phyloP scores from a whole-genome alignment of 2,113 vertebrate genomes.

The Thermophis baileyi region DNA sequence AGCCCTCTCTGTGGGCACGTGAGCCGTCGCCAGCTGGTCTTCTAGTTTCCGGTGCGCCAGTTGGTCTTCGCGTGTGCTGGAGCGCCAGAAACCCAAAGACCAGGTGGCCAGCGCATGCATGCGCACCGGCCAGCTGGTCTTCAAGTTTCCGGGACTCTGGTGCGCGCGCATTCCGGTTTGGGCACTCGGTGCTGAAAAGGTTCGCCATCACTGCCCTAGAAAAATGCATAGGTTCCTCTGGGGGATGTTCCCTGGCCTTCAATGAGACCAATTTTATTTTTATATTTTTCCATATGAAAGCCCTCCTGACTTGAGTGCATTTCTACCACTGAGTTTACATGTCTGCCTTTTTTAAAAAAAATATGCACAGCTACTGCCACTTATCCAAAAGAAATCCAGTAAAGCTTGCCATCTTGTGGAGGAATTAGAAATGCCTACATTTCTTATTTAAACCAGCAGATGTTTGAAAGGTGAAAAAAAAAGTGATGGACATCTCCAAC shows the following conservation, averaged over 20 bases:
- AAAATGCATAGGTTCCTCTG: neutral
- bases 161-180: too few relatives aligned
- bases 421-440: constrained; percentile 13
- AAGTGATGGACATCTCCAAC: neutral
- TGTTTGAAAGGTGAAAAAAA: neutral
- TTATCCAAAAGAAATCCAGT: constrained; percentile 22
- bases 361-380: neutral
- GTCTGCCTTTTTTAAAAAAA: neutral
- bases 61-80: too few relatives aligned
- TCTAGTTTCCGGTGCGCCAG: too few relatives aligned
- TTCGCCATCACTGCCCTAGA: neutral
- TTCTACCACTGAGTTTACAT: neutral
- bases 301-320: neutral
- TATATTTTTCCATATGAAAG: neutral
- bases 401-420: constrained; percentile 62
- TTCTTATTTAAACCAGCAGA: neutral
- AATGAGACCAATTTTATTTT: neutral
- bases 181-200: too few relatives aligned
- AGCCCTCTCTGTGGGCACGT: too few relatives aligned
- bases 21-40: too few relatives aligned
- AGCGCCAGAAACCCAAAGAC: too few relatives aligned
- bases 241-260: neutral
- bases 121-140: too few relatives aligned
- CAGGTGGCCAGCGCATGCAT: too few relatives aligned
- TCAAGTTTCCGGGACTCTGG: too few relatives aligned